phyloP scores from a whole-genome alignment of 92 coral and sea anemone species.

The Parazoanthus swiftii region DNA sequence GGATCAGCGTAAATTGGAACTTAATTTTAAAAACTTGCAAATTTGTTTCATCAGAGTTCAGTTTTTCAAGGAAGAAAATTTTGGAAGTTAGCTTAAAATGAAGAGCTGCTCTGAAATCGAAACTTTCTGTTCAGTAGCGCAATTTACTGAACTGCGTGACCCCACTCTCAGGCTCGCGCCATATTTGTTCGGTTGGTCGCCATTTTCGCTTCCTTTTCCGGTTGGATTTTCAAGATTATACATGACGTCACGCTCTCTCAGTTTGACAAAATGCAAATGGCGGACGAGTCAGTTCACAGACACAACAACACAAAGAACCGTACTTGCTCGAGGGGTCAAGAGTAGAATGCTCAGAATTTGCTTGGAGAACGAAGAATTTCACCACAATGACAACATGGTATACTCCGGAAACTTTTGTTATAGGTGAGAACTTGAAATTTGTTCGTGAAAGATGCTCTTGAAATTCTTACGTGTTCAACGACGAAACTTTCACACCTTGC shows the following conservation, averaged over 20 bases:
- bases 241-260: constrained; percentile 25
- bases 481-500: background rate
- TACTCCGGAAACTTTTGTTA: constrained; percentile 59
- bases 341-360: constrained; percentile 42
- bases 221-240: background rate
- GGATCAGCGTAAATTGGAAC: no score
- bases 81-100: no score
- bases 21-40: no score
- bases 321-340: constrained; percentile 21
- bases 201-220: constrained; percentile 5
- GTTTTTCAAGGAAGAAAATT: no score
- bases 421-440: constrained; percentile 59
- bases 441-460: constrained; percentile 12
- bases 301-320: constrained; percentile 35
- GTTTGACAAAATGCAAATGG: constrained; percentile 41
- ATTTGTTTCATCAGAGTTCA: no score
- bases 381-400: constrained; percentile 84
- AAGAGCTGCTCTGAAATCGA: no score
- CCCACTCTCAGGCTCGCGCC: no score
- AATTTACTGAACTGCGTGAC: no score
- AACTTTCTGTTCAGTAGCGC: no score
- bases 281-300: constrained; percentile 34
- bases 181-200: no score
- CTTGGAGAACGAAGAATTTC: constrained; percentile 38
- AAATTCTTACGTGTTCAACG: background rate